Percentiles rank a stretch among this genome's conserved stretches.
Evolutionary conservation across 2,888 invertebrate species (phyloP).

Genomic region (Nebria salina): DNA sequence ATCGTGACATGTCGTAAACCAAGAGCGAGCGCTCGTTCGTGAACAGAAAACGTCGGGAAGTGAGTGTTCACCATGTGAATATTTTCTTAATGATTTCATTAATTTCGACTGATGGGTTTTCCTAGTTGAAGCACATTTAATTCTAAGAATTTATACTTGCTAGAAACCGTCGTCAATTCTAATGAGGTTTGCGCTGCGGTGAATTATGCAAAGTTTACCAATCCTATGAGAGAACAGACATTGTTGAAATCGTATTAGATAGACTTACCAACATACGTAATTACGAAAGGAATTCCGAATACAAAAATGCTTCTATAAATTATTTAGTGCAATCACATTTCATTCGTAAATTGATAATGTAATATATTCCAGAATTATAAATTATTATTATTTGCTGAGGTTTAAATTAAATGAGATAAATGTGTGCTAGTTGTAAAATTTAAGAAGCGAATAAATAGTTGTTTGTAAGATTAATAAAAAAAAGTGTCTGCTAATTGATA

Average conservation of each 20-base stretch:
- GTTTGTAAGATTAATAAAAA: too few relatives aligned
- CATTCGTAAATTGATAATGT: too few relatives aligned
- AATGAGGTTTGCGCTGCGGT: slow-evolving; percentile 9
- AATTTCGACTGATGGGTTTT: slow-evolving; percentile 32
- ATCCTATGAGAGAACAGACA: not conserved
- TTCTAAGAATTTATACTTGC: slow-evolving; percentile 7
- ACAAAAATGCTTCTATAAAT: not conserved
- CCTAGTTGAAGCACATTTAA: slow-evolving; percentile 13
- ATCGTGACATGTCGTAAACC: slow-evolving; percentile 42
- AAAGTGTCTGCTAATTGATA: too few relatives aligned
- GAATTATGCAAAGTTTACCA: slow-evolving; percentile 2
- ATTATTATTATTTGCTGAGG: too few relatives aligned
- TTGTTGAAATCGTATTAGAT: not conserved
- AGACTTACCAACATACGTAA: not conserved
- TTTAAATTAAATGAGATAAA: too few relatives aligned
- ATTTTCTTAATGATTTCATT: slow-evolving; percentile 45
- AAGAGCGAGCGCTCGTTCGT: slow-evolving; percentile 23
- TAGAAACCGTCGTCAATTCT: slow-evolving; percentile 2
- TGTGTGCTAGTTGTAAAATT: too few relatives aligned
- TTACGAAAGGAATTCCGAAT: not conserved
- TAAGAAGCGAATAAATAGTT: too few relatives aligned
- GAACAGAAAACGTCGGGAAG: slow-evolving; percentile 35
- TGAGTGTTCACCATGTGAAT: slow-evolving; percentile 28
- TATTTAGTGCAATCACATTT: too few relatives aligned
- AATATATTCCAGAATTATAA: too few relatives aligned